phyloP scores from a whole-genome alignment of 1,140 invertebrate species.

The Diachasmimorpha longicaudata region DNA sequence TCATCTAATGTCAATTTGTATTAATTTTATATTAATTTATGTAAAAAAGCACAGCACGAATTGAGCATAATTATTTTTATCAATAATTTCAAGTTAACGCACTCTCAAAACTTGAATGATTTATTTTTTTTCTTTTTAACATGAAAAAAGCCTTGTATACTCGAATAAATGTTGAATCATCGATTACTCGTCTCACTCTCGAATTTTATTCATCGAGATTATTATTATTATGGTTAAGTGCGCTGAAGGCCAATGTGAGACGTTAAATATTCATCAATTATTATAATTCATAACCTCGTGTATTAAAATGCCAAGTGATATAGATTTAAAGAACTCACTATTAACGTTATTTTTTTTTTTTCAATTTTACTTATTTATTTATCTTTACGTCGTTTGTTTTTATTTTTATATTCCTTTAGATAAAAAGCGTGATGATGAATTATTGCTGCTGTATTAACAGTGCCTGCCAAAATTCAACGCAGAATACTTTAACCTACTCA shows the following conservation, averaged over 20 bases:
- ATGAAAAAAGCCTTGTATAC: neutral
- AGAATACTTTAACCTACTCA: too few species aligned
- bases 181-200: neutral
- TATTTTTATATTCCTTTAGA: neutral
- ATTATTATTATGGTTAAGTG: constrained; percentile 10
- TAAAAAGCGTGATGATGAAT: neutral
- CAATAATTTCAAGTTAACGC: neutral
- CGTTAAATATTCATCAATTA: neutral
- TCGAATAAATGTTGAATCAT: neutral
- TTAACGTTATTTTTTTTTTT: neutral
- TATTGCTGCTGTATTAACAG: neutral
- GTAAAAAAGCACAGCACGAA: constrained; percentile 52
- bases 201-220: neutral
- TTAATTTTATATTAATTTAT: constrained; percentile 11
- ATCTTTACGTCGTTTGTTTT: neutral
- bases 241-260: neutral
- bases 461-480: too few species aligned
- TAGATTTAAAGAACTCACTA: neutral
- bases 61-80: constrained; percentile 45
- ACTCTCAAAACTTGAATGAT: neutral
- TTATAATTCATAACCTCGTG: neutral
- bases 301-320: neutral
- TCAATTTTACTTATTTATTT: neutral
- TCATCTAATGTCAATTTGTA: neutral
- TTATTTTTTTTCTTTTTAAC: neutral